Conservation (phyloP, 2,888 invertebrate species). For the Ctenicera cuprea region DNA sequence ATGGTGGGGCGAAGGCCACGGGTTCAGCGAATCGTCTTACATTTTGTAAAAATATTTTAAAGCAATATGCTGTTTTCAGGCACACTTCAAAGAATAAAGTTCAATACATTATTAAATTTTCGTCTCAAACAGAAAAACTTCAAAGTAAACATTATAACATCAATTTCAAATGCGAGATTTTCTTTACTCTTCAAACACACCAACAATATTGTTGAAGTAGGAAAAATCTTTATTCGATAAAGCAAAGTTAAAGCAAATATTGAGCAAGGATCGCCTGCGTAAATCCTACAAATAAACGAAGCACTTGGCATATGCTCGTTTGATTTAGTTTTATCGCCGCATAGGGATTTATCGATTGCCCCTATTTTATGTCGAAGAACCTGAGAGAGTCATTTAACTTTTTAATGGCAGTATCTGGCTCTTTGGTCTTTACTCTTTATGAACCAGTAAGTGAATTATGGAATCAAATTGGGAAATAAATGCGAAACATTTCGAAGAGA, state of each 20-base stretch:
- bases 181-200: background rate
- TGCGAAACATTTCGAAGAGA: background rate
- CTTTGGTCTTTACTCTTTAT: background rate
- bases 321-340: background rate
- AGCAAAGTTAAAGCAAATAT: background rate
- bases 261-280: background rate
- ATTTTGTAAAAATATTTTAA: no score
- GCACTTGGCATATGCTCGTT: background rate
- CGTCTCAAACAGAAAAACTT: no score
- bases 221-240: background rate
- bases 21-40: no score
- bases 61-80: no score
- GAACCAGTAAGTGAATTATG: background rate
- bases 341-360: conserved; percentile 33
- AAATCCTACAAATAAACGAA: conserved; percentile 8
- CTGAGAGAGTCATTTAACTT: conserved; percentile 12
- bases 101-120: no score
- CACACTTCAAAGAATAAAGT: no score
- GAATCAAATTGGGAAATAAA: background rate
- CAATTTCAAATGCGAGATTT: background rate
- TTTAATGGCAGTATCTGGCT: conserved; percentile 12
- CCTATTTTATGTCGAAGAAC: conserved; percentile 3
- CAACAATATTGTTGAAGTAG: background rate
- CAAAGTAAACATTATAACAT: no score
- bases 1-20: no score